Conservation (phyloP, 2,888 invertebrate genomes). For the Prosapia bicincta region DNA sequence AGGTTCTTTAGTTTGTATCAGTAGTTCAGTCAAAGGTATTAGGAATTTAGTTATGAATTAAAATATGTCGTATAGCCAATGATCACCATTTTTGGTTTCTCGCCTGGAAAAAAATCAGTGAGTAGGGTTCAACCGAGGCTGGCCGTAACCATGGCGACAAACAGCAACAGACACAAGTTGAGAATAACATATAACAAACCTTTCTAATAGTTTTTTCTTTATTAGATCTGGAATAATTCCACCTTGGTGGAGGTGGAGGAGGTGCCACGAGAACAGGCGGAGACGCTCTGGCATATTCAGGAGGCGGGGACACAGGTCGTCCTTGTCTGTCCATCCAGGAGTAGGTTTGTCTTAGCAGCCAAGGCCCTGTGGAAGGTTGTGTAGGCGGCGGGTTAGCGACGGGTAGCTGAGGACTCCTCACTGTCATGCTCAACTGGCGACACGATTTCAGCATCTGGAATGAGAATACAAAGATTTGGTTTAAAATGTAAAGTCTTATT, state of each 20-base stretch:
- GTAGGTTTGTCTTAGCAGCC: constrained; percentile 72
- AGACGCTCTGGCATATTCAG: constrained; percentile 53
- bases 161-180: no score
- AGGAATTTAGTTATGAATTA: no score
- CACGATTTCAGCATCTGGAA: constrained; percentile 85
- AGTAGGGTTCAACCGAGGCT: neutral
- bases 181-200: no score
- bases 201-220: constrained; percentile 57
- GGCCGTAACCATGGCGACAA: no score
- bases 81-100: no score
- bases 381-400: constrained; percentile 44
- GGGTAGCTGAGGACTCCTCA: constrained; percentile 74
- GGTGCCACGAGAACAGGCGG: constrained; percentile 42
- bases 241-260: constrained; percentile 40
- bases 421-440: constrained; percentile 84
- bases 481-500: no score
- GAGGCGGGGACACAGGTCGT: constrained; percentile 81
- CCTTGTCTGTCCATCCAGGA: constrained; percentile 95
- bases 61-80: no score
- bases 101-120: no score
- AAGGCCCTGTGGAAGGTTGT: constrained; percentile 47
- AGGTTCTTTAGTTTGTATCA: no score
- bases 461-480: neutral
- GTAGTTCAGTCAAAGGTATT: no score
- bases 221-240: constrained; percentile 47